Evolutionary conservation across 2,113 vertebrate genomes (phyloP).

Genomic region (Mus musculus): GRCm39 chrX:23498501-23499000

Average conservation of each 20-base stretch:
- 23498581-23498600: conserved; percentile 1
- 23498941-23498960: too few species aligned
- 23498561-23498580: background rate
- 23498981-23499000: too few species aligned
- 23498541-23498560: background rate
- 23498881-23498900: conserved; percentile 59
- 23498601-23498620: conserved; percentile 1
- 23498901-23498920: too few species aligned
- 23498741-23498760: background rate
- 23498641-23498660: background rate
- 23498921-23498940: too few species aligned
- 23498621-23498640: background rate
- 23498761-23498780: conserved; percentile 25
- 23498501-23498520: background rate
- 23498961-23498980: too few species aligned
- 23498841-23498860: background rate
- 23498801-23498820: background rate
- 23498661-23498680: conserved; percentile 31
- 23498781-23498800: background rate
- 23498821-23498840: conserved; percentile 39
- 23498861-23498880: conserved; percentile 37
- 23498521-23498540: background rate
- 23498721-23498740: conserved; percentile 23
- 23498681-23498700: background rate
- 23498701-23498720: conserved; percentile 41